Base-by-base conservation (phyloP, 2,113 vertebrate species). In the Clarias macrocephalus region DNA sequence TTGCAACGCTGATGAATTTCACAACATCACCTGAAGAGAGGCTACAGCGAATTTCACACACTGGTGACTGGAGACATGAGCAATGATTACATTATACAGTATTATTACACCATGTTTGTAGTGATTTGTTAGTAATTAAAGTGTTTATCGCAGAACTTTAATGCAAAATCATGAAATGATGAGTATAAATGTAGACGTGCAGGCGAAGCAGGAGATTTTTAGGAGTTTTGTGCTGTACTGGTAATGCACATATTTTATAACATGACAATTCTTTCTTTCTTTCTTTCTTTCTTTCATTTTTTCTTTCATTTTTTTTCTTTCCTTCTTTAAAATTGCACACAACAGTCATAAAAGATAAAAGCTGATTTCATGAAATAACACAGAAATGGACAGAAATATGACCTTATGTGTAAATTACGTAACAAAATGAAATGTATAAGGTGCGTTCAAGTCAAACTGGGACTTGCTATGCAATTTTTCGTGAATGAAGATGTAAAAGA, bases 1-100 rank as follows among this genome's bases (percentile, higher is more conserved):
- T 91, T 92, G 91, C 92, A 95, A 95, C 91, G 76, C 83, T 83
- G 76, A 89, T 86, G 86, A 87, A 90, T 91, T 91, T 80, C 90
- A 23, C 88, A 91, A 89, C 70, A 73, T 59, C 82, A 86, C 80
- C 73, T 82, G 56, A 76, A 60, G 23, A 70, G 25, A 60, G 25
- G 9, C 66, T 21, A n/a, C 25, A 65, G 37, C n/a, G 42, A 82
- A 82, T 82, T 56, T 77, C 75, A 56, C 48, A 57, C 48, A 57
- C 52, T 28, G 75, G 13, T 13, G 75, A 16, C 48, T 54, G 75
- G 25, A 59, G 57, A 2, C 52, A 30, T 19, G 28, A 80, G 25
- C 25, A 9, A 33, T 57, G 15, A 57, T 57, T 79, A 30, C 13
- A 21, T n/a, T 33, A 9, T 59, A 30, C 1, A 57, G 76, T 16